Evolutionary conservation across 2,888 invertebrate genomes (phyloP), one percentile per base, ranked within the genome.

Genomic region (Macrophya annulata): DNA sequence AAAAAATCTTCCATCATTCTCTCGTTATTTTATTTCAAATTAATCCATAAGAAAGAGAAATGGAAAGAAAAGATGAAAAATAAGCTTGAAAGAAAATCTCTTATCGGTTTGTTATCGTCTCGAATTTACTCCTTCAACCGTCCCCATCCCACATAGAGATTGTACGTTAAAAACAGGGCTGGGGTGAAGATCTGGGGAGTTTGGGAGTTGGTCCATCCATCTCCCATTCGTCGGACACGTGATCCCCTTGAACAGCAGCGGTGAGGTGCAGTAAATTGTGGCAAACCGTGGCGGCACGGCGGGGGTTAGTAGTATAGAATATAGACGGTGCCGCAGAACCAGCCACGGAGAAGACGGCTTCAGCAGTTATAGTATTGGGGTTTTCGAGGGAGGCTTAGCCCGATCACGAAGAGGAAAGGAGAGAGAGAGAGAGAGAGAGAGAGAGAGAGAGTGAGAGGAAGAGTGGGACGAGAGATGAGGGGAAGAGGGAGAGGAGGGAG

Each of bases 301-400:
- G 71, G 55, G 15, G 55, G 62, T 55, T 55, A n/a, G 55, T 55
- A 37, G 68, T 37, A 17, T 68, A 37, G 68, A 68, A 68, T 74
- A 77, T 77, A 77, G 77, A 51, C 55, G 17, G 48, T 55, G 48
- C 77, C 77, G 55, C 55, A 51, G 77, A 31, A 55, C 31, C 77
- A 77, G 48, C 77, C 77, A 81, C 59, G 62, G 62, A 55, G 77
- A 77, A 81, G 55, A 77, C 48, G 77, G 55, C 45, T 74, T 77
- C 43, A 62, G 45, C 59, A 43, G 72, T 74, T 25, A 45, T 74
- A 74, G 72, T 40, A 59, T n/a, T 21, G 81, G 81, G 81, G 37
- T 62, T 81, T 21, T n/a, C 62, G 81, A 43, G 81, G 81, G 81
- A 59, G 62, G 81, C 59, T 81, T 45, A 81, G 81, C 43, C 81